Evolutionary conservation across 2,797 vertebrate genomes (phyloP), one percentile per base, ranked within the genome.

Genomic region (Melanitta fusca): DNA sequence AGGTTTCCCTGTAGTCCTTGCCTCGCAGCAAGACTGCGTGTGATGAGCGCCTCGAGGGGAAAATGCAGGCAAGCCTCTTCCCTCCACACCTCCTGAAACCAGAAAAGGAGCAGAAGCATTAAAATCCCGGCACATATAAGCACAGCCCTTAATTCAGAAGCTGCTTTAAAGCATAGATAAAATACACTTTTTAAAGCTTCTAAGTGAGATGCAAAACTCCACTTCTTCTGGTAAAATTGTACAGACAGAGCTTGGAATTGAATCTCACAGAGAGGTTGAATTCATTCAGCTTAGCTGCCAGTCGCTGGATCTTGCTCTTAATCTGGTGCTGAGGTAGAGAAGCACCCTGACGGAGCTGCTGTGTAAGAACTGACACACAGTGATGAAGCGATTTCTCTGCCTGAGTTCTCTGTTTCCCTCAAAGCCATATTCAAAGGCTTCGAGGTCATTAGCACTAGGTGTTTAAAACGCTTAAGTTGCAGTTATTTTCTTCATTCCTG

Each of bases 201-300:
- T 13, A 80, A 72, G 64, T 16, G 36, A 77, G 54, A 84, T 71
- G 34, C 56, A 51, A 66, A 77, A 49, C 70, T 64, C 78, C 38
- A 47, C 49, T 47, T 88, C 78, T 53, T 89, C 74, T 84, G 68
- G 39, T 71, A 51, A 73, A 94, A 91, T 77, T 38, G 72, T 85
- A 61, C 74, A 81, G 94, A 82, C 90, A 91, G 90, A 57, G 68
- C 78, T 71, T 66, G 83, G 85, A 60, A 95, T 87, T 95, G 84
- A 87, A 85, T 95, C 68, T 82, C 74, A 64, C 2, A 1, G 32
- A 65, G 53, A 80, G 47, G n/a, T 4, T 93, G 74, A 73, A 85
- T 87, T 93, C 4, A 41, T 87, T 93, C 80, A 91, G 85, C 65
- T 80, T 85, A 49, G 77, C 89, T 93, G 54, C 77, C 73, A 39